A percentile compares a stretch with the other conserved stretches of the same genome.
Conservation (phyloP, 2,888 invertebrate genomes). For the Branchipolynoe longqiensis region DNA sequence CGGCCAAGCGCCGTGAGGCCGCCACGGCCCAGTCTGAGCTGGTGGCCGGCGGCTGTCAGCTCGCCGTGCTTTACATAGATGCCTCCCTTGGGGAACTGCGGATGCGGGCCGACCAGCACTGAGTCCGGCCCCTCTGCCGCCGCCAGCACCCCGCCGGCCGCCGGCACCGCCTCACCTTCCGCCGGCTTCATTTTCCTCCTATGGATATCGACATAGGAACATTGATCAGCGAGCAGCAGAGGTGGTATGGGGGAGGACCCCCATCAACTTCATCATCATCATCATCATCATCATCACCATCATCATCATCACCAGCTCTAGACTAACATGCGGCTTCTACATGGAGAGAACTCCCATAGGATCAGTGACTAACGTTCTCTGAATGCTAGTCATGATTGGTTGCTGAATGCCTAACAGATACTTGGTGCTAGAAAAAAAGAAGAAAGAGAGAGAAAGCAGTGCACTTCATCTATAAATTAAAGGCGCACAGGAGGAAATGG, state of each 20-base stretch:
- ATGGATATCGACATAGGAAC: too few species aligned
- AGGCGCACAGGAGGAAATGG: neutral
- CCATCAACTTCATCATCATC: neutral
- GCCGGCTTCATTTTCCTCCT: conserved; percentile 51
- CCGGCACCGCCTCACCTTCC: conserved; percentile 33
- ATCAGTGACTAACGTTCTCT: conserved; percentile 50
- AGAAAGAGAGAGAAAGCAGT: neutral
- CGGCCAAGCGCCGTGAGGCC: neutral
- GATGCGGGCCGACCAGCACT: neutral
- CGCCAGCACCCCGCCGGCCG: conserved; percentile 8
- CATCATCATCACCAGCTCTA: conserved; percentile 38
- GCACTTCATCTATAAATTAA: conserved; percentile 17
- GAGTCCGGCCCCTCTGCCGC: neutral
- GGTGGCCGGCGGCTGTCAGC: neutral
- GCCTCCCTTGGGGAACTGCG: conserved; percentile 31
- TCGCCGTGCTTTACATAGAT: conserved; percentile 53
- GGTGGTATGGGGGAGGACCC: too few species aligned
- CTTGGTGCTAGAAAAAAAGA: conserved; percentile 51
- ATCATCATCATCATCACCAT: neutral
- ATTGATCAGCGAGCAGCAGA: conserved; percentile 20
- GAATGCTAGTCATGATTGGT: conserved; percentile 51
- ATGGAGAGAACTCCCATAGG: conserved; percentile 49
- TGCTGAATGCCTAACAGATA: conserved; percentile 56
- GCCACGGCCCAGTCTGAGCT: neutral
- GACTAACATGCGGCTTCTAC: conserved; percentile 42